A percentile compares a stretch with the other conserved stretches of the same genome.
phyloP scores from a whole-genome alignment of 2,113 vertebrate species.

The Cygnus buccinator region DNA sequence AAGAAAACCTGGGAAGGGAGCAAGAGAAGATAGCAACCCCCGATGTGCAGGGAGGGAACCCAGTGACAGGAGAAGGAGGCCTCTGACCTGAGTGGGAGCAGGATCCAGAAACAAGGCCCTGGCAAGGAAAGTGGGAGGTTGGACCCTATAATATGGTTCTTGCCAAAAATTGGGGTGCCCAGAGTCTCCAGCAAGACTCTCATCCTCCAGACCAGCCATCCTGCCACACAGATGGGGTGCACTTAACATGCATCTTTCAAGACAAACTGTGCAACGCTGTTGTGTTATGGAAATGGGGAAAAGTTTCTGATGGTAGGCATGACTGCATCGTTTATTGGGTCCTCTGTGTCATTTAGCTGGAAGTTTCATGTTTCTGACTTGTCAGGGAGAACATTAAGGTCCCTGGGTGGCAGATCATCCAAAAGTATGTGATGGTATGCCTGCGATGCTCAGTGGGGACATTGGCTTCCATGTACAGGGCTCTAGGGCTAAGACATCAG shows the following conservation, averaged over 20 bases:
- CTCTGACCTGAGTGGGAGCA: accelerated
- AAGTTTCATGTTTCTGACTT: not conserved
- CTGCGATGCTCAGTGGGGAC: not conserved
- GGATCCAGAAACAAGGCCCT: not conserved
- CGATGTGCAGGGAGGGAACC: not conserved
- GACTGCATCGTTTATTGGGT: accelerated
- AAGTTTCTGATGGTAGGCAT: accelerated
- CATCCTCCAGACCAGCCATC: not conserved
- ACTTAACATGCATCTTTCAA: not conserved
- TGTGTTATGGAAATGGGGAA: accelerated
- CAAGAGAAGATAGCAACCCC: not conserved
- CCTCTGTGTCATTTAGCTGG: not conserved
- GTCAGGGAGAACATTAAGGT: not conserved
- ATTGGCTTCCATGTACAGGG: not conserved
- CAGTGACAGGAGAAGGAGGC: not conserved
- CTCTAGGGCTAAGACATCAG: not conserved
- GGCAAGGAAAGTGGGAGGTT: accelerated
- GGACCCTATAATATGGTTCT: not conserved
- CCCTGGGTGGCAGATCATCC: not conserved
- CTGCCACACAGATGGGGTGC: not conserved
- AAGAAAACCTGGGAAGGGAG: not conserved
- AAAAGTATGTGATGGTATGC: not conserved
- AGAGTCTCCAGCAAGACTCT: not conserved
- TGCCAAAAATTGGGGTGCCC: not conserved
- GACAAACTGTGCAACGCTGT: not conserved